Evolutionary conservation across 2,113 vertebrate species (phyloP).

Genomic region (Tinamus guttatus): DNA sequence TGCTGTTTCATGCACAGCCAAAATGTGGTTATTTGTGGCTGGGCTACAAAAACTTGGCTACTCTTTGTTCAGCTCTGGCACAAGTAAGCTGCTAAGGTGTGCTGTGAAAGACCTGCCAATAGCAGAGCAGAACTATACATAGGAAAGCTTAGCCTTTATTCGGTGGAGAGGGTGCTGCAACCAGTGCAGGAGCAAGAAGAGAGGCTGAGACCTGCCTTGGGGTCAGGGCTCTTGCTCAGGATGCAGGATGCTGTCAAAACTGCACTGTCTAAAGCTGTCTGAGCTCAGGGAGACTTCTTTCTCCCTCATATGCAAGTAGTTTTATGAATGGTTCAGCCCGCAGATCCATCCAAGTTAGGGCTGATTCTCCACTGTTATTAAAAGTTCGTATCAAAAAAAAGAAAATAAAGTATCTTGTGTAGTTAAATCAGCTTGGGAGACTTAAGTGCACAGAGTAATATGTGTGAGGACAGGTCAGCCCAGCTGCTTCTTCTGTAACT

Average conservation of each 20-base stretch:
- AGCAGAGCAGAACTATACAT: background rate
- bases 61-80: background rate
- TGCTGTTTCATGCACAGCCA: background rate
- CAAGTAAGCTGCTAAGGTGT: background rate
- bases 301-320: accelerated
- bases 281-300: background rate
- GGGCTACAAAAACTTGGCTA: background rate
- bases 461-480: background rate
- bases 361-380: background rate
- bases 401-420: background rate
- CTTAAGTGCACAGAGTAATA: accelerated
- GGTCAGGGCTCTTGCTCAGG: too few species aligned
- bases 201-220: background rate
- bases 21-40: background rate
- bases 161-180: background rate
- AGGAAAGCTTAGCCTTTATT: background rate
- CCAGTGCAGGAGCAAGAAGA: background rate
- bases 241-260: background rate
- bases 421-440: background rate
- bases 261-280: background rate
- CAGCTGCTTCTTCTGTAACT: background rate
- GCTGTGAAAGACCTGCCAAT: background rate
- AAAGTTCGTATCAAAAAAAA: background rate
- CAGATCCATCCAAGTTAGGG: background rate
- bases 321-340: background rate